phyloP scores from a whole-genome alignment of 2,888 invertebrate species.

The Polydrusus cervinus region DNA sequence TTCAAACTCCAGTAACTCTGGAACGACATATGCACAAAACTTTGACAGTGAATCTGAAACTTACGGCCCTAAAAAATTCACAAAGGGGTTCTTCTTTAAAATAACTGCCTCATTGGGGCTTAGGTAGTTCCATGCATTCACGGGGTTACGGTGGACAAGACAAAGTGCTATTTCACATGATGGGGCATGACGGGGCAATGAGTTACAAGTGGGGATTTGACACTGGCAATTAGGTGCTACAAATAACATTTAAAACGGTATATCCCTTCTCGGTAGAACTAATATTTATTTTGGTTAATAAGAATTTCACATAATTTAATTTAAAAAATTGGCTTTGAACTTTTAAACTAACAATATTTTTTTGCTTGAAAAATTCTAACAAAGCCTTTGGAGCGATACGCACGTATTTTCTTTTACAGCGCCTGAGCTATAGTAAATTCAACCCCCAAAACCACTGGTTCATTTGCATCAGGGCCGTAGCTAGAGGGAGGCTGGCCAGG shows the following conservation, averaged over 20 bases:
- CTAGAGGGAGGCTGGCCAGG: too few species aligned
- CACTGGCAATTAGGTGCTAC: constrained; percentile 76
- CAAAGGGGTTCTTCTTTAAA: constrained; percentile 61
- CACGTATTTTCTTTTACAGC: too few species aligned
- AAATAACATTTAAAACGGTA: constrained; percentile 1
- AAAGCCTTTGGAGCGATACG: too few species aligned
- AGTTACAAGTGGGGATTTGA: constrained; percentile 90
- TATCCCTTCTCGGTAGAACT: neutral
- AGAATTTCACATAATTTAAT: too few species aligned
- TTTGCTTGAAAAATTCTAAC: too few species aligned
- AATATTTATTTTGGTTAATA: neutral
- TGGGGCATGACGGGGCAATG: constrained; percentile 87
- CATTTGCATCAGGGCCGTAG: too few species aligned
- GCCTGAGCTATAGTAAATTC: too few species aligned
- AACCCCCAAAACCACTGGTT: too few species aligned
- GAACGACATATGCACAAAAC: constrained; percentile 36
- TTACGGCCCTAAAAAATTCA: constrained; percentile 54
- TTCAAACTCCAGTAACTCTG: constrained; percentile 39
- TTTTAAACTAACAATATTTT: too few species aligned
- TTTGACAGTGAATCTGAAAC: constrained; percentile 13
- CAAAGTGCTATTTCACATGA: constrained; percentile 85
- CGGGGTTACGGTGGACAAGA: constrained; percentile 64
- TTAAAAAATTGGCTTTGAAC: too few species aligned
- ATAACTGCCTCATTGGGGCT: constrained; percentile 63
- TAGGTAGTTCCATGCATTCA: constrained; percentile 59